These are phyloP conservation scores for Trimorus sp. DNA, from an alignment of 2,888 invertebrate species.

Conservation along the genomic window DNA sequence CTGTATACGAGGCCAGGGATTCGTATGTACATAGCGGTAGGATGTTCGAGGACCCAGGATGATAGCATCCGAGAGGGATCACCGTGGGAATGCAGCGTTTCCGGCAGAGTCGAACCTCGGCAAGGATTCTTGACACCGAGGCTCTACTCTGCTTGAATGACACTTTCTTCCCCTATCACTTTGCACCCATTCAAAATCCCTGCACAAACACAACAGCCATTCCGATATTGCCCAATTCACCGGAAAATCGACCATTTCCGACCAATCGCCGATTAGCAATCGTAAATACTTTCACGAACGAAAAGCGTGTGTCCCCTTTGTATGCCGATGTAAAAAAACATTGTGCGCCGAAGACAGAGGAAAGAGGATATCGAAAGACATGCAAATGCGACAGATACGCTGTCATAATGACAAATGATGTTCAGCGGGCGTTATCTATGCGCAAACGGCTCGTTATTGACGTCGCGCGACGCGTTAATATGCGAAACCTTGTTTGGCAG, in stretches of 20 bases:
- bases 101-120: conserved; percentile 68
- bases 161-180: background rate
- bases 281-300: too few relatives aligned
- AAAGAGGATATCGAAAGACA: conserved; percentile 30
- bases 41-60: conserved; percentile 47
- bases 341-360: background rate
- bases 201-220: too few relatives aligned
- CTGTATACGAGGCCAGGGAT: background rate
- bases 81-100: conserved; percentile 78
- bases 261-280: too few relatives aligned
- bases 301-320: too few relatives aligned
- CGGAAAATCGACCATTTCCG: too few relatives aligned
- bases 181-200: too few relatives aligned
- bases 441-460: conserved; percentile 51
- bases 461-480: conserved; percentile 69
- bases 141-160: conserved; percentile 18
- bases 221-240: too few relatives aligned
- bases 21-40: conserved; percentile 9
- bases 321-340: too few relatives aligned
- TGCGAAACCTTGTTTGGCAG: conserved; percentile 76
- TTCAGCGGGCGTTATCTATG: conserved; percentile 34
- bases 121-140: conserved; percentile 53
- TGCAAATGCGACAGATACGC: conserved; percentile 33
- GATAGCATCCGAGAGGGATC: conserved; percentile 69
- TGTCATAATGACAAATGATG: conserved; percentile 45